Conservation (phyloP, 2,113 vertebrate genomes). For the Hippocampus comes region DNA sequence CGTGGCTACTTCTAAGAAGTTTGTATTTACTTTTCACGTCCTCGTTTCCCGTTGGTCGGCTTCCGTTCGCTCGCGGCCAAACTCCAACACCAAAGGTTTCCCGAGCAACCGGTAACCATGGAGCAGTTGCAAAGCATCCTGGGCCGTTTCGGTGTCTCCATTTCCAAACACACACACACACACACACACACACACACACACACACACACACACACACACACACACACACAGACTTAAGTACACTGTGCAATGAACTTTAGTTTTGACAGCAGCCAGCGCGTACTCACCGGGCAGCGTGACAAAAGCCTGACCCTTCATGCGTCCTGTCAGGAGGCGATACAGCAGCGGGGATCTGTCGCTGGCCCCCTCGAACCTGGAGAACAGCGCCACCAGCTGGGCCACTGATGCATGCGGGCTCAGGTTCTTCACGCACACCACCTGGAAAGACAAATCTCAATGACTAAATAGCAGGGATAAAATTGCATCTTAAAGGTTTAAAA, state of each 20-base stretch:
- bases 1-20: background rate
- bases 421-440: constrained; percentile 94
- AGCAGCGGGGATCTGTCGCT: constrained; percentile 61
- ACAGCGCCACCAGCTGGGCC: constrained; percentile 86
- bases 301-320: constrained; percentile 92
- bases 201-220: too few species aligned
- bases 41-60: constrained; percentile 27
- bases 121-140: constrained; percentile 76
- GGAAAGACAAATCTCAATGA: too few species aligned
- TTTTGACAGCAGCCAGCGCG: background rate
- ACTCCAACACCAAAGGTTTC: constrained; percentile 86
- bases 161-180: constrained; percentile 18
- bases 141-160: constrained; percentile 73
- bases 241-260: background rate
- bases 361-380: constrained; percentile 83
- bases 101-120: constrained; percentile 84
- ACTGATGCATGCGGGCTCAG: constrained; percentile 76
- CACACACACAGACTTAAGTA: background rate
- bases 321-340: constrained; percentile 85
- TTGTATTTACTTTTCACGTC: constrained; percentile 1
- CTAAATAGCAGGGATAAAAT: background rate
- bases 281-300: constrained; percentile 83
- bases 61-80: constrained; percentile 75
- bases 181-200: too few species aligned
- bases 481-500: too few species aligned